Percentiles rank a stretch among this genome's conserved stretches.
Conservation (phyloP, 2,113 vertebrate species). For the Girardinichthys multiradiatus region DNA sequence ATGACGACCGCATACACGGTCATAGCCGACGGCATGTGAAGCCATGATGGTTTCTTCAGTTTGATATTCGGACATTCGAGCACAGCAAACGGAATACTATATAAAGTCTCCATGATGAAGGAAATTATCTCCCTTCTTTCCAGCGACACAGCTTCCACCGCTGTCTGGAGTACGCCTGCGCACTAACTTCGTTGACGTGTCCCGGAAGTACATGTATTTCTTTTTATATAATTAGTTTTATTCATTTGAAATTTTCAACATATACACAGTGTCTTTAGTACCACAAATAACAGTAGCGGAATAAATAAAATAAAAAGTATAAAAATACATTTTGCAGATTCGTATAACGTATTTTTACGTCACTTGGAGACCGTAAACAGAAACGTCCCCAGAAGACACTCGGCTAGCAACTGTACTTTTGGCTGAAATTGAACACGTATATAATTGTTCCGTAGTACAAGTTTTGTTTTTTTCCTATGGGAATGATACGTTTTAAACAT, state of each 20-base stretch:
- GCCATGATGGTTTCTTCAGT: conserved; percentile 95
- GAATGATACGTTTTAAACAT: too few species aligned
- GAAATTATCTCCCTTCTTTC: not conserved
- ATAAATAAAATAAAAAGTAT: not conserved
- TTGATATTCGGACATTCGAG: conserved; percentile 96
- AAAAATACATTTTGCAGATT: not conserved
- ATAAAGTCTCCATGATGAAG: conserved; percentile 88
- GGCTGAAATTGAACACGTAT: too few species aligned
- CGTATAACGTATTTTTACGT: not conserved
- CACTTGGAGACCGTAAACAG: conserved; percentile 12
- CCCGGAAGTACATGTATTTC: conserved; percentile 21
- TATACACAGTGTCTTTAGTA: not conserved
- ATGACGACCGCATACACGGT: conserved; percentile 96
- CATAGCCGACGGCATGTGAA: conserved; percentile 98
- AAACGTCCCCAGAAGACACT: not conserved
- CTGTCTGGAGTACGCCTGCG: not conserved
- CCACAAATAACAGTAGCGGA: not conserved
- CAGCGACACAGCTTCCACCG: not conserved
- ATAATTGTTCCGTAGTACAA: too few species aligned
- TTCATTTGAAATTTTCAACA: not conserved
- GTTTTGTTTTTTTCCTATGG: too few species aligned
- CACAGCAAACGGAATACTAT: conserved; percentile 89
- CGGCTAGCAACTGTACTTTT: too few species aligned
- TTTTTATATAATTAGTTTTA: not conserved
- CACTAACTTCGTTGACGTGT: conserved; percentile 75